Percentiles rank a stretch among this genome's conserved stretches.
Conservation (phyloP, 2,113 vertebrate genomes). For the Platichthys stellatus region DNA sequence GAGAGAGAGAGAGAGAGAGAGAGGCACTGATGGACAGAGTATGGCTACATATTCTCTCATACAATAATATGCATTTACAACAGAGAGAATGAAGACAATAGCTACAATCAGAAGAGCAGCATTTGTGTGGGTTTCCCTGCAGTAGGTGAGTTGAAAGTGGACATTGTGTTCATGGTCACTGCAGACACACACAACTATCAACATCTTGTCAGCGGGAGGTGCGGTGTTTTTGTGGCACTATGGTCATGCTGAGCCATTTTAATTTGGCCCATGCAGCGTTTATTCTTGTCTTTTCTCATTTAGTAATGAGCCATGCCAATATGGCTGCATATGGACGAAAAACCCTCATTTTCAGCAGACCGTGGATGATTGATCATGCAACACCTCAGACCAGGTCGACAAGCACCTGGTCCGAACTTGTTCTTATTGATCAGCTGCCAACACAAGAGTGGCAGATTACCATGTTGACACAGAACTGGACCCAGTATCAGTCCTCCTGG, state of each 20-base stretch:
- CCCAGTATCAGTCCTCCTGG: too few species aligned
- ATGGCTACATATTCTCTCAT: slow-evolving; percentile 1
- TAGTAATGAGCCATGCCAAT: neutral
- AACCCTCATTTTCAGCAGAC: neutral
- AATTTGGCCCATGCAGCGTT: slow-evolving; percentile 3
- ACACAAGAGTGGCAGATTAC: neutral
- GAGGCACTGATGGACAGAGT: neutral
- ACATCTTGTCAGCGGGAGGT: slow-evolving; percentile 10
- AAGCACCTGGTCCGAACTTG: neutral
- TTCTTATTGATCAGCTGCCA: neutral
- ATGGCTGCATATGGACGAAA: neutral
- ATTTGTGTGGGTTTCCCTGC: neutral
- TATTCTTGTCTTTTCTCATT: neutral
- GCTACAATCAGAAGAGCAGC: neutral
- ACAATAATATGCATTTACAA: neutral
- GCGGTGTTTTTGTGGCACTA: slow-evolving; percentile 8
- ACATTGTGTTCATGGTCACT: neutral
- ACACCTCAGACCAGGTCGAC: slow-evolving; percentile 6
- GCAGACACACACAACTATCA: neutral
- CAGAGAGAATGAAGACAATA: neutral
- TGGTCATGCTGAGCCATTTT: slow-evolving; percentile 1
- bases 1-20: slow-evolving; percentile 7
- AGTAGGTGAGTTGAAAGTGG: slow-evolving; percentile 9
- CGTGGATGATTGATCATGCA: neutral
- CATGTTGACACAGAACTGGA: neutral